Evolutionary conservation across 2,888 invertebrate species (phyloP).

Genomic region (Caenorhabditis japonica): DNA sequence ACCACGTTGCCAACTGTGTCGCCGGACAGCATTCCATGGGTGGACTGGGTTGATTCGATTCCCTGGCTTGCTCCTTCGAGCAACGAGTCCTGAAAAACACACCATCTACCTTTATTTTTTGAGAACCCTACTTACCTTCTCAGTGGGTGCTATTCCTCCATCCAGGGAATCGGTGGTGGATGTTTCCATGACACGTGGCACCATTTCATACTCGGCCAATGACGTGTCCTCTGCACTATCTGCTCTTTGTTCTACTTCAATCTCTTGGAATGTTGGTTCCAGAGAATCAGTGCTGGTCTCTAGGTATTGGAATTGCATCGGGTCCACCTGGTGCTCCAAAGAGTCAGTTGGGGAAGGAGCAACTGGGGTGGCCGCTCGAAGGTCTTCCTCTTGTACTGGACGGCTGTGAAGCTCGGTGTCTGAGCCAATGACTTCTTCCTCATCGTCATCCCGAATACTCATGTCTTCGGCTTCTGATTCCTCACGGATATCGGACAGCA

Average conservation of each 20-base stretch:
- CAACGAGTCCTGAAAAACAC: slow-evolving; percentile 66
- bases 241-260: slow-evolving; percentile 43
- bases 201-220: slow-evolving; percentile 57
- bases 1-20: slow-evolving; percentile 72
- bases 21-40: slow-evolving; percentile 69
- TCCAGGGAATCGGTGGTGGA: slow-evolving; percentile 54
- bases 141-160: slow-evolving; percentile 29
- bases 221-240: slow-evolving; percentile 52
- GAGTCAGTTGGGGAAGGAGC: slow-evolving; percentile 58
- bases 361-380: slow-evolving; percentile 50
- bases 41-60: slow-evolving; percentile 56
- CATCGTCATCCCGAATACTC: slow-evolving; percentile 75
- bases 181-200: slow-evolving; percentile 47
- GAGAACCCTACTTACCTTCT: slow-evolving; percentile 22
- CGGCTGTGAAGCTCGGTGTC: slow-evolving; percentile 52
- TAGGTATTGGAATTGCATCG: slow-evolving; percentile 39
- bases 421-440: slow-evolving; percentile 67
- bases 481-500: slow-evolving; percentile 75
- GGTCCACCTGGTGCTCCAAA: slow-evolving; percentile 43
- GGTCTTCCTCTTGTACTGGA: slow-evolving; percentile 59
- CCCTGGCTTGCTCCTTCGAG: slow-evolving; percentile 75
- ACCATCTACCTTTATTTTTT: neutral
- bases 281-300: slow-evolving; percentile 66
- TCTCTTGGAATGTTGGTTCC: slow-evolving; percentile 58
- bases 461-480: slow-evolving; percentile 77